Conservation (phyloP, 92 coral and sea anemone species). For the Heliopora coerulea region DNA sequence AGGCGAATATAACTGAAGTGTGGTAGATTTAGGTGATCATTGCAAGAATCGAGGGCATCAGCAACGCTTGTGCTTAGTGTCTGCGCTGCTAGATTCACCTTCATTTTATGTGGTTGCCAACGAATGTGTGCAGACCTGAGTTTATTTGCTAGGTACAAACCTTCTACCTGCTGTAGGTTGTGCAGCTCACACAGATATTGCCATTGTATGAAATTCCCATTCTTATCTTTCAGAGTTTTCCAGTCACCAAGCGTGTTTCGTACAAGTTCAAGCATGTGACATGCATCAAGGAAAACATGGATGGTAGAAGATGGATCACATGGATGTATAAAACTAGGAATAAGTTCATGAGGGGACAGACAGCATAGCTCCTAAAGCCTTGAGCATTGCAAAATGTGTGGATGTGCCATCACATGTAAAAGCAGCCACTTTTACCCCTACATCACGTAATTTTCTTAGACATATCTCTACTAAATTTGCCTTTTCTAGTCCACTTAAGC, state of each 20-base stretch:
- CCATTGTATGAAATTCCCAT: slow-evolving; percentile 24
- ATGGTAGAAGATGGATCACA: slow-evolving; percentile 6
- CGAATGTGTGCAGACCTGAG: slow-evolving; percentile 21
- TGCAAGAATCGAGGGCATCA: slow-evolving; percentile 7
- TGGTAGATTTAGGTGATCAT: neutral
- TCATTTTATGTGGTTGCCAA: slow-evolving; percentile 40
- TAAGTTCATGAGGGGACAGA: neutral
- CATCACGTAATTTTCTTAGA: slow-evolving; percentile 15
- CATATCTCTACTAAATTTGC: neutral
- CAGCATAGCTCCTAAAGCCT: neutral
- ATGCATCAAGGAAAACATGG: slow-evolving; percentile 23
- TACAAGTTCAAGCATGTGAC: slow-evolving; percentile 24
- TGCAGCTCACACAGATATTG: slow-evolving; percentile 9
- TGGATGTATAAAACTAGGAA: slow-evolving; percentile 21
- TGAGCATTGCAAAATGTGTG: slow-evolving; percentile 15
- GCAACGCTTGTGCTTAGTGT: slow-evolving; percentile 16
- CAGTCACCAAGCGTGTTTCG: slow-evolving; percentile 22
- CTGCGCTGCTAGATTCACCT: slow-evolving; percentile 28
- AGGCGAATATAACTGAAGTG: too few relatives aligned
- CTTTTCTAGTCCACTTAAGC: neutral
- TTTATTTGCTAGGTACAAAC: slow-evolving; percentile 36
- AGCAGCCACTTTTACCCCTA: slow-evolving; percentile 23
- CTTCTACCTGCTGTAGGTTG: slow-evolving; percentile 23
- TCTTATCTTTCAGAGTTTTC: neutral
- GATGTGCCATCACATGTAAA: slow-evolving; percentile 39